These are phyloP conservation scores for Cyanocitta stelleri DNA, from an alignment of 2,113 vertebrate genomes.

Conservation along the genomic window DNA sequence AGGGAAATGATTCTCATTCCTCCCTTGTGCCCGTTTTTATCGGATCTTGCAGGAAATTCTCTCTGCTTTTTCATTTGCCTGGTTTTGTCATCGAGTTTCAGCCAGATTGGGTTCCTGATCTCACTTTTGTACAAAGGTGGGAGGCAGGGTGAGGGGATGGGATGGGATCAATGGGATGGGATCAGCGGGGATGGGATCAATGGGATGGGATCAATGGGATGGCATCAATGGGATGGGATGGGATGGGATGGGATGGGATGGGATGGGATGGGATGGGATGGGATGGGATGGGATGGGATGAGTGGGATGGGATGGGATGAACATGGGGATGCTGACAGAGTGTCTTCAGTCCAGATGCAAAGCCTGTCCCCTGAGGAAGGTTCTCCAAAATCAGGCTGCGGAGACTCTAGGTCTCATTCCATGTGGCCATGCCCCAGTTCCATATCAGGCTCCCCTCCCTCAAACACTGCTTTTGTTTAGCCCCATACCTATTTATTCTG, in stretches of 20 bases:
- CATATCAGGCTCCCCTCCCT: neutral
- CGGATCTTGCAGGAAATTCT: neutral
- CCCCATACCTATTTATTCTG: neutral
- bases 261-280: too few species aligned
- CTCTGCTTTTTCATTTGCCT: neutral
- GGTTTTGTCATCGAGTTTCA: neutral
- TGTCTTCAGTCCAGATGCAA: neutral
- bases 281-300: too few species aligned
- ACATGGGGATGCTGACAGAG: neutral
- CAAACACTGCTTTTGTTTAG: neutral
- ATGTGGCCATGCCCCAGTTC: neutral
- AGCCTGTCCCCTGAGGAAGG: neutral
- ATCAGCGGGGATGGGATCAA: neutral
- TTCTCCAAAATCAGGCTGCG: neutral
- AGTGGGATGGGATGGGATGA: neutral
- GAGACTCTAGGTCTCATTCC: neutral
- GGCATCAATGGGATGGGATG: neutral
- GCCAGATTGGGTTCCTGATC: neutral
- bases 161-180: neutral
- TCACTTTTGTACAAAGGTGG: neutral
- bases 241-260: neutral
- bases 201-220: too few species aligned
- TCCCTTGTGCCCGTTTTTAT: neutral
- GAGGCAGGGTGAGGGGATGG: neutral
- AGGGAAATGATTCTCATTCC: neutral